Evolutionary conservation across 2,113 vertebrate genomes (phyloP), one percentile per base, ranked within the genome.

Genomic region (Pygathrix nemaeus): DNA sequence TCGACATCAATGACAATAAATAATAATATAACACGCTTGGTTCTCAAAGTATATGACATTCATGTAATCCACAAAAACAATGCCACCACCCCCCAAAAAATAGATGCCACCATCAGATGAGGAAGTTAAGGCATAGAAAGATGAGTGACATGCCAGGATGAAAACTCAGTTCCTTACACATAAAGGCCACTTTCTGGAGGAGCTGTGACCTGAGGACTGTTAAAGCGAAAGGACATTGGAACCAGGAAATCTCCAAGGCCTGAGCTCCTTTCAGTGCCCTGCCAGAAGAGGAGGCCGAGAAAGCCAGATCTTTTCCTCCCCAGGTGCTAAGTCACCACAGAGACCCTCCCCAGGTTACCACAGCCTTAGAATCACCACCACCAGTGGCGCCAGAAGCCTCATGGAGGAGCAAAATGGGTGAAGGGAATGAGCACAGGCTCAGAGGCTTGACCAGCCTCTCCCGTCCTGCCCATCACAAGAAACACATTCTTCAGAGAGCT

Each of bases 81-180:
- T 20, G 2, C 30, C 81, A 25, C 1, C 0, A 66, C 16, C 20
- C 14, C 43, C 43, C 23, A 17, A 59, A 8, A 80, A 35, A 70
- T 52, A 82, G 12, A 35, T 11, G 21, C 68, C 30, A n/a, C 23
- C 30, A n/a, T 52, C 72, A 45, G 40, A 91, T 18, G 21, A 85
- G 78, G 70, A 85, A 80, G 70, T 2, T 32, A 32, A 94, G 45
- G 72, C 30, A 5, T 2, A 27, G 79, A 92, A 43, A 38, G 32
- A 80, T 14, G 12, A 48, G 17, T 5, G 18, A 18, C 0, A 0
- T 8, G 2, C 40, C 0, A 20, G 61, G 32, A 40, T 23, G 9
- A 68, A 57, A 95, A 55, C 10, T 68, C 52, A 66, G 10, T 43
- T 50, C 25, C 70, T 94, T 81, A 64, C 40, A 21, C 55, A 1